Conservation (phyloP, 2,888 invertebrate genomes). For the Hololepta plana region DNA sequence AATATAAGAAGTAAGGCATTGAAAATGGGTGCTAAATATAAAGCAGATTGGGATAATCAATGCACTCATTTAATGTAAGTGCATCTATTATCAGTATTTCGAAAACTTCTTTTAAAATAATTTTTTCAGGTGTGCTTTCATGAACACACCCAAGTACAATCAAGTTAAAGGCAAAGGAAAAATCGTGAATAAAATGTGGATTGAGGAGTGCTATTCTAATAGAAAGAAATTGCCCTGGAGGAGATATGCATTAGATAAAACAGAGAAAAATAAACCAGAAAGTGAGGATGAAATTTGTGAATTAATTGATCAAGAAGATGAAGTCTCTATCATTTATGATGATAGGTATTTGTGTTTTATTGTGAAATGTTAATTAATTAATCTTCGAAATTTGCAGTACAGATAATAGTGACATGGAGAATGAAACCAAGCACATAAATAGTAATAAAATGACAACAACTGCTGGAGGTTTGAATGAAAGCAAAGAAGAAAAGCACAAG, state of each 20-base stretch:
- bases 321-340: constrained; percentile 2
- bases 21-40: constrained; percentile 64
- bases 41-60: constrained; percentile 49
- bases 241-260: constrained; percentile 36
- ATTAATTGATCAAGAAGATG: constrained; percentile 7
- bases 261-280: constrained; percentile 24
- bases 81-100: constrained; percentile 3
- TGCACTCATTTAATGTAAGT: constrained; percentile 79
- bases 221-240: constrained; percentile 49
- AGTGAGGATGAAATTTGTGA: constrained; percentile 33
- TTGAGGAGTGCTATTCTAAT: constrained; percentile 40
- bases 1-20: constrained; percentile 47
- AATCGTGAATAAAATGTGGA: constrained; percentile 58
- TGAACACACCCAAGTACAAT: constrained; percentile 73
- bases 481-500: constrained; percentile 9
- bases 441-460: constrained; percentile 11
- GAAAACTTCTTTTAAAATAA: constrained; percentile 5
- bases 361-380: background rate
- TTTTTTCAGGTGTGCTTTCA: constrained; percentile 63
- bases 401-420: constrained; percentile 38
- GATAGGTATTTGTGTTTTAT: constrained; percentile 3
- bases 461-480: constrained; percentile 5
- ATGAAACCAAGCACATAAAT: constrained; percentile 26
- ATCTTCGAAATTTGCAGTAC: constrained; percentile 10
- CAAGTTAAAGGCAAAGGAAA: constrained; percentile 45